These are phyloP conservation scores for Margaritifera margaritifera DNA, from an alignment of 2,888 invertebrate species.

Conservation along the genomic window DNA sequence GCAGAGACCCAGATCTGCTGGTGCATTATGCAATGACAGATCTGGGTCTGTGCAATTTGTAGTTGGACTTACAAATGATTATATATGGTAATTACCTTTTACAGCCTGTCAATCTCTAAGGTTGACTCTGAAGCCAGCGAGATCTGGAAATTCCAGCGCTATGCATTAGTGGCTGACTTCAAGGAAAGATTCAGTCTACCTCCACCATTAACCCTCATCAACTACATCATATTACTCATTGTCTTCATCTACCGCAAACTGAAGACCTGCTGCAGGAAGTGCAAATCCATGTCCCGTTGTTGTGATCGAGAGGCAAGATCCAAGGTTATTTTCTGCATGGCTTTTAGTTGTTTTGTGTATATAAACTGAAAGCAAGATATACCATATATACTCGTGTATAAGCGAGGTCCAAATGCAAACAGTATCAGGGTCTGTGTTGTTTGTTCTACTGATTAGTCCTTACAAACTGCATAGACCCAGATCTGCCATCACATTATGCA, in stretches of 20 bases:
- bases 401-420: too few relatives aligned
- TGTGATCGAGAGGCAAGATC: conserved; percentile 18
- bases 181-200: conserved; percentile 97
- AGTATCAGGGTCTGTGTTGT: too few relatives aligned
- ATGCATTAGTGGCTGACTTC: conserved; percentile 93
- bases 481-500: too few relatives aligned
- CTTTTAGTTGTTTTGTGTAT: not conserved
- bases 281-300: conserved; percentile 23
- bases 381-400: too few relatives aligned
- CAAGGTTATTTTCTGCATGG: conserved; percentile 1
- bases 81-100: conserved; percentile 13
- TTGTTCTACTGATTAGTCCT: too few relatives aligned
- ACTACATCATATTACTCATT: conserved; percentile 85
- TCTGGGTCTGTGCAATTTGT: not conserved
- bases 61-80: too few relatives aligned
- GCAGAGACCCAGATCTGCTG: too few relatives aligned
- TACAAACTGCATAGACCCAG: too few relatives aligned
- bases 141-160: conserved; percentile 99
- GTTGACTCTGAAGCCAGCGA: conserved; percentile 96
- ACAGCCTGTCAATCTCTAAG: conserved; percentile 76
- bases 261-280: conserved; percentile 18
- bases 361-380: not conserved
- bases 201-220: conserved; percentile 91
- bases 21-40: too few relatives aligned
- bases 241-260: conserved; percentile 32